Conservation (phyloP, 2,888 invertebrate genomes). For the Eubasilissa splendida region DNA sequence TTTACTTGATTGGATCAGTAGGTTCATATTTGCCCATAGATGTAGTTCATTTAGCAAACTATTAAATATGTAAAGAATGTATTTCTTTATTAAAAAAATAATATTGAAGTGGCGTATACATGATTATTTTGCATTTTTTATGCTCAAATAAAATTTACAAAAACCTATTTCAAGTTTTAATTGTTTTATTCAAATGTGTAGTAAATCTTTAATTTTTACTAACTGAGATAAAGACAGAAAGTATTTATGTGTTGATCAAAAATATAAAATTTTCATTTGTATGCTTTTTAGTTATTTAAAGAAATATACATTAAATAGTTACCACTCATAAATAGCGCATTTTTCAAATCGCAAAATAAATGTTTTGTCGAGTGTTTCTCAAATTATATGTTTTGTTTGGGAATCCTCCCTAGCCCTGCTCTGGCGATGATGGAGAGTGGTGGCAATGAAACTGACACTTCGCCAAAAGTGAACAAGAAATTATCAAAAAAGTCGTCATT, state of each 20-base stretch:
- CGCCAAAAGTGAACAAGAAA: constrained; percentile 75
- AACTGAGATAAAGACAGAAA: constrained; percentile 27
- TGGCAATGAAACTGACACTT: constrained; percentile 72
- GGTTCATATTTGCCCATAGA: neutral
- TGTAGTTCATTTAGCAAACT: neutral
- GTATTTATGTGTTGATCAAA: neutral
- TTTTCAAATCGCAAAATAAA: constrained; percentile 16
- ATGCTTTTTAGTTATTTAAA: too few species aligned
- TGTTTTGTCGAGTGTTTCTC: constrained; percentile 41
- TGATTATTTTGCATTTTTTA: too few species aligned
- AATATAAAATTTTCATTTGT: too few species aligned
- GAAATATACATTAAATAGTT: neutral
- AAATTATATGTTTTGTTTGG: constrained; percentile 51
- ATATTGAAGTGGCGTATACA: too few species aligned
- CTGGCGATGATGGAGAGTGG: constrained; percentile 69
- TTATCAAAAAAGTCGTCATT: constrained; percentile 73
- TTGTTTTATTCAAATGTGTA: neutral
- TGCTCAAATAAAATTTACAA: too few species aligned
- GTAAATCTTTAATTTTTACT: constrained; percentile 6
- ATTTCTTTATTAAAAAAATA: too few species aligned
- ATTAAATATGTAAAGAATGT: too few species aligned
- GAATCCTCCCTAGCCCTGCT: constrained; percentile 53
- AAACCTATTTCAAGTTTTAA: too few species aligned
- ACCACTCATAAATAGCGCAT: constrained; percentile 11
- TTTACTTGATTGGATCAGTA: neutral